A percentile compares a stretch with the other conserved stretches of the same genome.
Evolutionary conservation across 2,797 vertebrate species (phyloP).

Genomic region (Liasis olivaceus): DNA sequence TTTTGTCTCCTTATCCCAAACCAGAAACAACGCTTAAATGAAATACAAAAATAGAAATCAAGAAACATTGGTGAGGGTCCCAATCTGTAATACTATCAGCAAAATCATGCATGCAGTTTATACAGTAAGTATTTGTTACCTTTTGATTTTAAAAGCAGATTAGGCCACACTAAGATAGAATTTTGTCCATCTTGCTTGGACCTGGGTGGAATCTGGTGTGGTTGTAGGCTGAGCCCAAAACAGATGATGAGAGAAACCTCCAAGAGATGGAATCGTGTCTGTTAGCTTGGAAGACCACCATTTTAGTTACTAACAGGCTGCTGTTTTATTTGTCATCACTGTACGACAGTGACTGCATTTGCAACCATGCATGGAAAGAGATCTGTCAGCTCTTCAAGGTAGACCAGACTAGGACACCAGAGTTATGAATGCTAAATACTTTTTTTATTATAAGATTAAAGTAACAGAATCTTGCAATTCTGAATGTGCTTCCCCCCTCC

Average conservation of each 20-base stretch:
- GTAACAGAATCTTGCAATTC: not conserved
- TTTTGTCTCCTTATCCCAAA: not conserved
- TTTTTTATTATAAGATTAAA: not conserved
- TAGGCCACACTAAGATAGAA: too few species aligned
- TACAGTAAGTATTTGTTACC: not conserved
- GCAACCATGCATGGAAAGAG: not conserved
- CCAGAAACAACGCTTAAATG: not conserved
- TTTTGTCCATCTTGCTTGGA: not conserved
- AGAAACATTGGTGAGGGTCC: not conserved
- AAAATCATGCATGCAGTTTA: not conserved
- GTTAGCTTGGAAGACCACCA: too few species aligned
- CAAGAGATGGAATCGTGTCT: not conserved
- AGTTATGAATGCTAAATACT: not conserved
- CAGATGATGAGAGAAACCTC: not conserved
- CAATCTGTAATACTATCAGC: too few species aligned
- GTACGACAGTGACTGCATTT: not conserved
- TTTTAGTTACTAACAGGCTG: too few species aligned
- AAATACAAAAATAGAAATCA: not conserved
- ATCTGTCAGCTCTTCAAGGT: not conserved
- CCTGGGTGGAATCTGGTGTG: not conserved
- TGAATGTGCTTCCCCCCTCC: too few species aligned
- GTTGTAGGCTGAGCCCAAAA: not conserved
- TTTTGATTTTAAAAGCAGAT: not conserved
- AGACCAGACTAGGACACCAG: not conserved
- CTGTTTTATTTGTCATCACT: not conserved